Evolutionary conservation across 2,888 invertebrate genomes (phyloP).

Genomic region (Ommatoiulus sabulosus): DNA sequence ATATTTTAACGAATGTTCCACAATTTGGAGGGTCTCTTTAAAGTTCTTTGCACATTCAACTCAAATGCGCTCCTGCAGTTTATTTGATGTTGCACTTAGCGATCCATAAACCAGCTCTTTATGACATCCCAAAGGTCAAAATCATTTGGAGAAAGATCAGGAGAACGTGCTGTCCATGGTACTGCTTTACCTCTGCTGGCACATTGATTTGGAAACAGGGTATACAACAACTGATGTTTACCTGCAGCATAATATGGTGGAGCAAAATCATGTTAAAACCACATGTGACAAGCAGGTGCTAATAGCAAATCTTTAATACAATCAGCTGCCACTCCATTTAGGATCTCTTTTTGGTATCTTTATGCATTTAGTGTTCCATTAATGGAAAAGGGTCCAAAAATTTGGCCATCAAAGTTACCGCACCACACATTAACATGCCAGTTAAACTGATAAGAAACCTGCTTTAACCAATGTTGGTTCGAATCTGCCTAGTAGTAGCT

Average conservation of each 20-base stretch:
- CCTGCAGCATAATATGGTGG: slow-evolving; percentile 55
- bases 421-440: not conserved
- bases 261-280: slow-evolving; percentile 59
- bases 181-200: slow-evolving; percentile 57
- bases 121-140: not conserved
- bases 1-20: too few species aligned
- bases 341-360: not conserved
- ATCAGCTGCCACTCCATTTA: not conserved
- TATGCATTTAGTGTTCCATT: not conserved
- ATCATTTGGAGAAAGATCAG: slow-evolving; percentile 56
- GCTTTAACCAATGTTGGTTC: too few species aligned
- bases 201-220: slow-evolving; percentile 53
- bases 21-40: too few species aligned
- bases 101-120: not conserved
- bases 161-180: slow-evolving; percentile 59
- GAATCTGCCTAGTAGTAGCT: too few species aligned
- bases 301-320: not conserved
- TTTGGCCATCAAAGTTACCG: not conserved
- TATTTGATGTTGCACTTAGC: too few species aligned
- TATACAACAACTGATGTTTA: slow-evolving; percentile 48
- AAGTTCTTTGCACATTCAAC: too few species aligned
- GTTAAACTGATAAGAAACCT: too few species aligned
- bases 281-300: slow-evolving; percentile 16
- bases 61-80: too few species aligned
- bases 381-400: not conserved